Conservation (phyloP, 2,113 vertebrate species). For the Polypterus senegalus region DNA sequence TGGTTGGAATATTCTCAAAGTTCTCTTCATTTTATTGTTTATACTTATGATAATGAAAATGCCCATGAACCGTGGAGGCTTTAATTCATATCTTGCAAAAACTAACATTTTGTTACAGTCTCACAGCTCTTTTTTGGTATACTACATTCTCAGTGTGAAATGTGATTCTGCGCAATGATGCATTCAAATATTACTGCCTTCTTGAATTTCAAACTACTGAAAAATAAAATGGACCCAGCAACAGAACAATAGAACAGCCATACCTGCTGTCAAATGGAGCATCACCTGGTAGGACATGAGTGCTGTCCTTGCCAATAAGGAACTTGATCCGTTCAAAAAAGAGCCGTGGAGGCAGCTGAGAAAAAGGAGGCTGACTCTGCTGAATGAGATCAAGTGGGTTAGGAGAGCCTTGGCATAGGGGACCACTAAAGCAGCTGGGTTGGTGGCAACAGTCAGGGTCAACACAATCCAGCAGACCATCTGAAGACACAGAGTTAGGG, state of each 20-base stretch:
- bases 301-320: slow-evolving; percentile 83
- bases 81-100: too few species aligned
- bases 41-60: too few species aligned
- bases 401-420: slow-evolving; percentile 88
- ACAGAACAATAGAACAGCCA: neutral
- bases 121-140: too few species aligned
- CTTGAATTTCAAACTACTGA: too few species aligned
- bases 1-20: too few species aligned
- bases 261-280: slow-evolving; percentile 89
- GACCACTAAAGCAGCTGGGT: slow-evolving; percentile 72
- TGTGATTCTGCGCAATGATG: too few species aligned
- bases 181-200: too few species aligned
- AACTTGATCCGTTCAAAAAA: slow-evolving; percentile 85
- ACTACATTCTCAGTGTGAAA: too few species aligned
- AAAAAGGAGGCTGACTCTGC: slow-evolving; percentile 62
- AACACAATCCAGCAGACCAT: slow-evolving; percentile 85
- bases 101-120: too few species aligned
- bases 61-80: too few species aligned
- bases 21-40: too few species aligned
- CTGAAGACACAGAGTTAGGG: slow-evolving; percentile 38
- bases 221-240: neutral
- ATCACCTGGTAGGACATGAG: slow-evolving; percentile 83
- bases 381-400: slow-evolving; percentile 88
- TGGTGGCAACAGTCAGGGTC: slow-evolving; percentile 94
- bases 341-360: slow-evolving; percentile 61